Conservation (phyloP, 2,888 invertebrate species). For the Coronaproctus castanopsis region DNA sequence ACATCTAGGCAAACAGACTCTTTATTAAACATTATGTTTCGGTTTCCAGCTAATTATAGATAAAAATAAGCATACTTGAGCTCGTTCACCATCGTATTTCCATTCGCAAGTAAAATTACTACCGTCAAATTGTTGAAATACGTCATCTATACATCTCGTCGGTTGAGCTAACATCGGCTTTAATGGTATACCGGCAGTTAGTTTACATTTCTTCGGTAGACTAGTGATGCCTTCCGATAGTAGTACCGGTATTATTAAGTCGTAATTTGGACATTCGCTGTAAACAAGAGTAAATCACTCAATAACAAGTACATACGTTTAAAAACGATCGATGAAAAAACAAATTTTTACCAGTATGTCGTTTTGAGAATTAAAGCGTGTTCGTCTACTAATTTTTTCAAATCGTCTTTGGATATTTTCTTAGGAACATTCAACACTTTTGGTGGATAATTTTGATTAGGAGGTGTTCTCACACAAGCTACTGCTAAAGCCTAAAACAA, state of each 20-base stretch:
- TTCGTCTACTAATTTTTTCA: conserved; percentile 56
- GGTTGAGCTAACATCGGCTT: conserved; percentile 99
- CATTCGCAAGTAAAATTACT: conserved; percentile 91
- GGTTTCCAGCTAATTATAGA: too few relatives aligned
- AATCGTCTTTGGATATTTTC: conserved; percentile 39
- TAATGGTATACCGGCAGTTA: conserved; percentile 79
- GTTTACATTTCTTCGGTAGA: conserved; percentile 58
- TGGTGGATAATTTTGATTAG: conserved; percentile 41
- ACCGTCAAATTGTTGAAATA: conserved; percentile 63
- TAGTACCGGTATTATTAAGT: conserved; percentile 56
- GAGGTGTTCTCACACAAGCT: conserved; percentile 62
- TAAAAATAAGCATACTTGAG: conserved; percentile 68
- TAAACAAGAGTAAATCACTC: conserved; percentile 20
- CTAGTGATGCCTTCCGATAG: conserved; percentile 51
- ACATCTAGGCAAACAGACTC: too few relatives aligned
- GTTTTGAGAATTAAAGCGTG: conserved; percentile 63
- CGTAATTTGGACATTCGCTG: conserved; percentile 90
- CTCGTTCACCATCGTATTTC: conserved; percentile 98
- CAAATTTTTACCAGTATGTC: conserved; percentile 53
- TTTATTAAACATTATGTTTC: too few relatives aligned
- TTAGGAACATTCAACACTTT: conserved; percentile 40
- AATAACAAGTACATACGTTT: too few relatives aligned
- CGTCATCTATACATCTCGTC: conserved; percentile 78
- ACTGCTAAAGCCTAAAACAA: conserved; percentile 55
- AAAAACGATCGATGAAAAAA: neutral